Percentiles rank a stretch among this genome's conserved stretches.
Evolutionary conservation across 1,140 invertebrate species (phyloP).

Genomic region (Eulimnadia texana): DNA sequence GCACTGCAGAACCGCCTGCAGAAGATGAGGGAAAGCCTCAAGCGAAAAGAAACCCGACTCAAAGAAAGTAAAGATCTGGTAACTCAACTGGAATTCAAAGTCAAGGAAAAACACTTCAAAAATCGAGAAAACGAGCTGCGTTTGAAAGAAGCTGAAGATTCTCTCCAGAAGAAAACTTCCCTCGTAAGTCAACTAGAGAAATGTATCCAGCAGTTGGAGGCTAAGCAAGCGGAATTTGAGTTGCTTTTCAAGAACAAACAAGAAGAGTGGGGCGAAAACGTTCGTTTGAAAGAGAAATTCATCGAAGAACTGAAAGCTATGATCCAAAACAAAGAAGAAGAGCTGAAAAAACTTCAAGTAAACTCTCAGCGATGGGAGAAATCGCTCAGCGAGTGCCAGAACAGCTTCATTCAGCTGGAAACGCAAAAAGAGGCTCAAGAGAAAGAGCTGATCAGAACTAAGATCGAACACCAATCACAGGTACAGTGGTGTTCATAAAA

Average conservation of each 20-base stretch:
- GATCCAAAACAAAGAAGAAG: not conserved
- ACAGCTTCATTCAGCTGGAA: not conserved
- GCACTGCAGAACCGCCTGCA: slow-evolving; percentile 10
- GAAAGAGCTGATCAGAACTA: not conserved
- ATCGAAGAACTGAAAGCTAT: not conserved
- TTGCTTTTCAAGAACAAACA: slow-evolving; percentile 1
- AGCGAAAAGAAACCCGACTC: slow-evolving; percentile 12
- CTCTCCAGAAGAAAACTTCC: not conserved
- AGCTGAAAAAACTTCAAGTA: not conserved
- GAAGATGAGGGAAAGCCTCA: slow-evolving; percentile 15
- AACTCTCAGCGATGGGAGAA: not conserved
- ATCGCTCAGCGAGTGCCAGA: not conserved
- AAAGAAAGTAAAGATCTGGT: slow-evolving; percentile 4
- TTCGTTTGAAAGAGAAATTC: not conserved
- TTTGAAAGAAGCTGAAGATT: slow-evolving; percentile 3
- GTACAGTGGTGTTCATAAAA: not conserved
- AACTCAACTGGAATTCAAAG: slow-evolving; percentile 11
- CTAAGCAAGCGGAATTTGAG: slow-evolving; percentile 10
- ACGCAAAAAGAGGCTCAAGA: not conserved
- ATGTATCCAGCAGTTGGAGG: not conserved
- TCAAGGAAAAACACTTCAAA: slow-evolving; percentile 14
- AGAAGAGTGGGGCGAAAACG: not conserved
- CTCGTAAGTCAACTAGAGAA: slow-evolving; percentile 1
- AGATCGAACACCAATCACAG: not conserved
- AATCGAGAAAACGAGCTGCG: slow-evolving; percentile 6